phyloP scores from a whole-genome alignment of 2,888 invertebrate genomes.

The Brenthis hecate region DNA sequence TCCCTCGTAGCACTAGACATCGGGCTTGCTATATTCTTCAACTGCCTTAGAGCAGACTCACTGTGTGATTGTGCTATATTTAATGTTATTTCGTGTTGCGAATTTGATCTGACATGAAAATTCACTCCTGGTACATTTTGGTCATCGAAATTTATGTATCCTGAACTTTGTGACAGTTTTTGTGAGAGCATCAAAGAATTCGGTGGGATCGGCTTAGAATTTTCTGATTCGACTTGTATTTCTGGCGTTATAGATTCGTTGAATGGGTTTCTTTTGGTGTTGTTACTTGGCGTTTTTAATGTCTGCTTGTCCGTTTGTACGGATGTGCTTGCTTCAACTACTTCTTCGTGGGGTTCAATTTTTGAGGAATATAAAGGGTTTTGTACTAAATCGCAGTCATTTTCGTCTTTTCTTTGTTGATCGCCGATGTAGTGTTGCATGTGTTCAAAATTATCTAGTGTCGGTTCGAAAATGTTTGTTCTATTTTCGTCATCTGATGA shows the following conservation, averaged over 20 bases:
- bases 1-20: constrained; percentile 84
- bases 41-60: constrained; percentile 88
- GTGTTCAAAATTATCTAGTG: constrained; percentile 76
- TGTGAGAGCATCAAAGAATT: constrained; percentile 81
- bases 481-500: constrained; percentile 80
- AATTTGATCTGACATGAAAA: constrained; percentile 78
- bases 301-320: constrained; percentile 53
- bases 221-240: constrained; percentile 77
- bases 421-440: constrained; percentile 75
- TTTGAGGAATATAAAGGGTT: constrained; percentile 77
- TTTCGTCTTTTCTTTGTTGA: constrained; percentile 56
- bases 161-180: constrained; percentile 87
- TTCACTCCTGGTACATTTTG: constrained; percentile 49
- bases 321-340: constrained; percentile 84
- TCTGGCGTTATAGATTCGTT: constrained; percentile 83
- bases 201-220: constrained; percentile 74
- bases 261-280: constrained; percentile 68
- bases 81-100: constrained; percentile 85
- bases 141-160: constrained; percentile 82
- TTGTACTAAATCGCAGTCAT: constrained; percentile 72
- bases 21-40: constrained; percentile 87
- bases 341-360: constrained; percentile 75
- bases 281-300: constrained; percentile 64
- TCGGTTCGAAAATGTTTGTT: constrained; percentile 76
- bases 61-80: constrained; percentile 90